phyloP scores from a whole-genome alignment of 2,113 vertebrate species.

The Hucho hucho region DNA sequence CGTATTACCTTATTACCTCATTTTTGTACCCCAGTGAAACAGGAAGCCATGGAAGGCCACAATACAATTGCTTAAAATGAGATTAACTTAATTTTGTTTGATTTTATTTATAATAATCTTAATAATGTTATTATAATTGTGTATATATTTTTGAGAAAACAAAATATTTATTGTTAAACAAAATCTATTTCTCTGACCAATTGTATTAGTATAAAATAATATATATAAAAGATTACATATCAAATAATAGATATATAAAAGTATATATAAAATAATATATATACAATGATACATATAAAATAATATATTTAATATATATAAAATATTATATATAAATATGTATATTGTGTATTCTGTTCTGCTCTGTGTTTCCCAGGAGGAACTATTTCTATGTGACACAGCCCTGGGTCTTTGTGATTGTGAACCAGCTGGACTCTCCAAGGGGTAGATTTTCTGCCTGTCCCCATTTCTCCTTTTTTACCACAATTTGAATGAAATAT shows the following conservation, averaged over 20 bases:
- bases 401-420: conserved; percentile 9
- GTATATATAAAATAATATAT: too few species aligned
- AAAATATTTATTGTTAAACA: neutral
- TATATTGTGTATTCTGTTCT: conserved; percentile 22
- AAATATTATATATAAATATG: conserved; percentile 2
- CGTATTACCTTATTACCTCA: too few species aligned
- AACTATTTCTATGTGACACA: conserved; percentile 49
- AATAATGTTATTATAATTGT: neutral
- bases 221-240: too few species aligned
- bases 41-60: too few species aligned
- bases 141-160: neutral
- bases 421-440: conserved; percentile 20
- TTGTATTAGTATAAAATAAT: too few species aligned
- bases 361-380: conserved; percentile 45
- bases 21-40: too few species aligned
- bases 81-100: too few species aligned
- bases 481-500: neutral
- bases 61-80: too few species aligned
- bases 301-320: too few species aligned
- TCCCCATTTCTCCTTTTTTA: conserved; percentile 33
- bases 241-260: neutral
- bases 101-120: neutral
- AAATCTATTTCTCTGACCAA: neutral
- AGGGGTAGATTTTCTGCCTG: conserved; percentile 33
- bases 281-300: neutral